Percentiles rank a stretch among this genome's conserved stretches.
Evolutionary conservation across 1,140 invertebrate species (phyloP).

Genomic region (Colletes latitarsis): DNA sequence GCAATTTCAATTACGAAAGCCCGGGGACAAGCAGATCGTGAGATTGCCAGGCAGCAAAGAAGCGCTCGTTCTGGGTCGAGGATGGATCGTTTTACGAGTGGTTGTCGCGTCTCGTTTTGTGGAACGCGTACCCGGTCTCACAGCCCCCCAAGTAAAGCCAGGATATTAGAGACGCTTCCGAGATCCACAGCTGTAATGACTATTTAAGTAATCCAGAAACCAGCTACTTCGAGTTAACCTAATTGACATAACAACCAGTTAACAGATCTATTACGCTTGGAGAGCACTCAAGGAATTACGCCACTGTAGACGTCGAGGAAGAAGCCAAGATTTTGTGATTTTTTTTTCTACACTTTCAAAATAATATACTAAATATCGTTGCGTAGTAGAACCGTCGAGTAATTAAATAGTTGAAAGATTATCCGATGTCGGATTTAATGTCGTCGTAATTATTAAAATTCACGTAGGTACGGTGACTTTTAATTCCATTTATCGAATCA

Average conservation of each 20-base stretch:
- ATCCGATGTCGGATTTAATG: no score
- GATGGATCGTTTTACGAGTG: slow-evolving; percentile 48
- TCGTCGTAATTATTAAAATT: no score
- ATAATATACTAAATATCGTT: no score
- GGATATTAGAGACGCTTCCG: slow-evolving; percentile 50
- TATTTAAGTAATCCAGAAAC: slow-evolving; percentile 63
- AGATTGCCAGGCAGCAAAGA: slow-evolving; percentile 12
- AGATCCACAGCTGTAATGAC: slow-evolving; percentile 48
- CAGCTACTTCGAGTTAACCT: slow-evolving; percentile 58
- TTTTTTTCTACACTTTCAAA: no score
- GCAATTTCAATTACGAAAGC: slow-evolving; percentile 38
- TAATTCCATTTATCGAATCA: no score
- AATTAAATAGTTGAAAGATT: no score
- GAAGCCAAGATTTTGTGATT: no score
- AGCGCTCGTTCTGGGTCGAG: slow-evolving; percentile 6
- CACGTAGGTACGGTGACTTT: no score
- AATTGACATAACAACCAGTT: slow-evolving; percentile 61
- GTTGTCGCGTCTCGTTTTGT: slow-evolving; percentile 46
- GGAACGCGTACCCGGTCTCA: neutral
- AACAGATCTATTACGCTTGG: slow-evolving; percentile 59
- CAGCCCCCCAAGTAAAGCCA: slow-evolving; percentile 16
- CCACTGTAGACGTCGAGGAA: no score
- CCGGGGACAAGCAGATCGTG: slow-evolving; percentile 5
- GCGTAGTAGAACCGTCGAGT: no score
- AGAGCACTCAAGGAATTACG: slow-evolving; percentile 8